A percentile compares a stretch with the other conserved stretches of the same genome.
Evolutionary conservation across 2,797 vertebrate genomes (phyloP).

Genomic region (Harpagifer antarcticus): DNA sequence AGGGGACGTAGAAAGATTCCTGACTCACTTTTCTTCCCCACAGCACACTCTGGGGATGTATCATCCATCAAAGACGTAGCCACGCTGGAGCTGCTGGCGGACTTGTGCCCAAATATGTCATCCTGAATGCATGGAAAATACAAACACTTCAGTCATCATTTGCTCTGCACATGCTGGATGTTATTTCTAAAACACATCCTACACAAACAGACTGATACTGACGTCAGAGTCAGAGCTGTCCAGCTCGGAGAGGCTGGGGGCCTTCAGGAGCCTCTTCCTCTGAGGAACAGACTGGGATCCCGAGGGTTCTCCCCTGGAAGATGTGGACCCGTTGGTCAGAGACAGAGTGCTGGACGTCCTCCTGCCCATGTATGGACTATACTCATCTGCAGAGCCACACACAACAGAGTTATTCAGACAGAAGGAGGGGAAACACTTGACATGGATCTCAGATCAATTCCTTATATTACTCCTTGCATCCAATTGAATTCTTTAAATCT

Average conservation of each 20-base stretch:
- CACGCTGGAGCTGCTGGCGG: constrained; percentile 91
- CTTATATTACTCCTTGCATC: constrained; percentile 52
- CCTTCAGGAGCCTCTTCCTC: constrained; percentile 93
- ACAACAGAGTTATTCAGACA: constrained; percentile 33
- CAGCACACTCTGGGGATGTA: constrained; percentile 86
- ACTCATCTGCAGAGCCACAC: constrained; percentile 86
- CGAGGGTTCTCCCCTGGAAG: constrained; percentile 59
- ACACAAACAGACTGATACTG: constrained; percentile 50
- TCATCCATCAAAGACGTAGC: constrained; percentile 91
- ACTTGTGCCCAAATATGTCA: constrained; percentile 86
- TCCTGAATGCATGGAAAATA: constrained; percentile 82
- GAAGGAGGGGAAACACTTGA: background rate
- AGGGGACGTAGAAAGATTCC: constrained; percentile 8
- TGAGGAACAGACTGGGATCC: constrained; percentile 81
- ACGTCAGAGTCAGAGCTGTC: constrained; percentile 97
- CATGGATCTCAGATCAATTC: constrained; percentile 61
- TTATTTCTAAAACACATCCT: background rate
- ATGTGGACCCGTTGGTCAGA: constrained; percentile 79
- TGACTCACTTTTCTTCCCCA: constrained; percentile 93
- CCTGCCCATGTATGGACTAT: constrained; percentile 86
- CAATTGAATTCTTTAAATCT: background rate
- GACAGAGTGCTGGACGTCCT: constrained; percentile 84
- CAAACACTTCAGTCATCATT: constrained; percentile 18
- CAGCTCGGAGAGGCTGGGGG: constrained; percentile 93
- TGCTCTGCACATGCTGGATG: background rate